Base-by-base conservation (phyloP, 37 sponge, comb jelly and placozoan species). In the Geodia barretti region DNA sequence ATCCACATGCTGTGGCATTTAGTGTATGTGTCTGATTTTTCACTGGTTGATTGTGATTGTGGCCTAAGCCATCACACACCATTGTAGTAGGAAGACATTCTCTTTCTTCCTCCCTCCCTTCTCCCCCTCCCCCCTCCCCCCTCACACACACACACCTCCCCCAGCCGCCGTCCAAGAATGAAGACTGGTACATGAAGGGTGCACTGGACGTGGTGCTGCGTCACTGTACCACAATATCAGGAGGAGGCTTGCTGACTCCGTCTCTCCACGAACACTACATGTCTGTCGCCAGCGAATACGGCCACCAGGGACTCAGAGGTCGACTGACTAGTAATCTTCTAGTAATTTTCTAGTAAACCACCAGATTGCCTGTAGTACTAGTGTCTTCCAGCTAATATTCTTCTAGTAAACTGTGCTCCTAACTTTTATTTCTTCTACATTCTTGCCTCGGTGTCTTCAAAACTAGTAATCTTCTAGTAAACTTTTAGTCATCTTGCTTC, bases 171-270 rank as follows among this genome's bases (percentile, higher is more conserved):
- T 32, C 38, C 37, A 62, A 75, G 9, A 32, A 80, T 30, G 90
- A 87, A 70, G 77, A 83, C 33, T 96, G 90, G 88, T 97, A 81
- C 80, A 88, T 96, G 89, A 98, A 98, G 81, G 99, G 99, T 35
- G 99, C 99, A 8, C 73, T 92, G 35, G 95, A 94, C 21, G 67
- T 83, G 11, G 87, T 98, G 25, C 76, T 98, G 25, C 68, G 34
- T 9, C 87, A 89, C 64, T 97, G 95, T 47, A 34, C 79, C 62
- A 72, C 47, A 3, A 63, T 82, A 23, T 54, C 38, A 4, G 81
- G 41, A 34, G 72, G 82, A 21, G 54, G 66, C 41, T 75, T 79
- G 29, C 40, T 84, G 42, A 84, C 90, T 3, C 60, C 28, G 31
- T 37, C 40, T 31, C 73, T 87, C 17, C 21, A 60, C 3, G 73